These are phyloP conservation scores for Lutjanus argentimaculatus DNA, from an alignment of 2,797 vertebrate species.

Conservation along the genomic window DNA sequence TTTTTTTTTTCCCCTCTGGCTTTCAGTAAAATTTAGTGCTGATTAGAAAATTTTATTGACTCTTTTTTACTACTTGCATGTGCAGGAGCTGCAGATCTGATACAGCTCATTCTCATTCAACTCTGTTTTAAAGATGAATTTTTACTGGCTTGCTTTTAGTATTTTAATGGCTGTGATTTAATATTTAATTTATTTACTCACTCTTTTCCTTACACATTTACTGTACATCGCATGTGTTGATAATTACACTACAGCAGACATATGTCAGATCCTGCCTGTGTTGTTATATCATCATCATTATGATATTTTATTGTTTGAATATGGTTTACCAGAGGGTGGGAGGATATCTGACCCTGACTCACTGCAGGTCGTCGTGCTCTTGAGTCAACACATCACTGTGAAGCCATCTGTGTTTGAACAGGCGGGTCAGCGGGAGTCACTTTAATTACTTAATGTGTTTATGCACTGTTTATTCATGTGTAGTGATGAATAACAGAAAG, in stretches of 20 bases:
- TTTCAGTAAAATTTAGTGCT: background rate
- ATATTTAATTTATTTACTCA: background rate
- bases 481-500: background rate
- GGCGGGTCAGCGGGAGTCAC: slow-evolving; percentile 47
- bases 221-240: background rate
- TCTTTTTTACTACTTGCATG: background rate
- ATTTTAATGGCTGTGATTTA: background rate
- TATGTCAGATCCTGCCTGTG: background rate
- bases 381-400: slow-evolving; percentile 40
- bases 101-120: background rate
- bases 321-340: slow-evolving; percentile 17
- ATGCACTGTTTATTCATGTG: background rate
- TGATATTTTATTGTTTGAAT: slow-evolving; percentile 2
- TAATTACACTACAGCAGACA: background rate
- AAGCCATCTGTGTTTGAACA: slow-evolving; percentile 67
- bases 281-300: background rate
- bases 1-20: background rate
- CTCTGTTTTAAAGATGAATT: background rate
- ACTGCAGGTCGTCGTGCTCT: slow-evolving; percentile 22
- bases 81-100: slow-evolving; percentile 12
- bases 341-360: slow-evolving; percentile 19
- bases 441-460: slow-evolving; percentile 14
- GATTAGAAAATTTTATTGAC: background rate
- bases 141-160: background rate
- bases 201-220: too few relatives aligned